A percentile compares a stretch with the other conserved stretches of the same genome.
Evolutionary conservation across 2,113 vertebrate genomes (phyloP).

Genomic region (Lophius piscatorius): DNA sequence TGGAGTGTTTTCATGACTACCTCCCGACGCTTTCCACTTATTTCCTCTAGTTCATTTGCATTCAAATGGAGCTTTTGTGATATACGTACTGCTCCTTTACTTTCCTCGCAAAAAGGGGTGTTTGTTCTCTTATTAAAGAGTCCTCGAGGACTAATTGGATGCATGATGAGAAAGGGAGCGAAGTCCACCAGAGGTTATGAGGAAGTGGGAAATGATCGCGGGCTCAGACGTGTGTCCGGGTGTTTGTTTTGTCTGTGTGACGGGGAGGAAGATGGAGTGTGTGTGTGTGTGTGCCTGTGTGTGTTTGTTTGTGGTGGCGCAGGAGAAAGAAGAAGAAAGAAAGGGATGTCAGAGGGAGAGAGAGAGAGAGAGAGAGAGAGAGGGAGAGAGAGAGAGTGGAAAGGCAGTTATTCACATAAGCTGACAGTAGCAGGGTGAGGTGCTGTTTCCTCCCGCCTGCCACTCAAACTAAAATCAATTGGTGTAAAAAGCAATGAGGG

Average conservation of each 20-base stretch:
- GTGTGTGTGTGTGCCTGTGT: slow-evolving; percentile 1
- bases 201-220: not conserved
- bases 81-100: too few relatives aligned
- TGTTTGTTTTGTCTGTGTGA: slow-evolving; percentile 19
- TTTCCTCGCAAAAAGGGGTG: not conserved
- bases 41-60: not conserved
- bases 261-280: slow-evolving; percentile 14
- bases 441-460: slow-evolving; percentile 68
- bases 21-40: slow-evolving; percentile 7
- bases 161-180: not conserved
- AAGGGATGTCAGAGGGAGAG: slow-evolving; percentile 16
- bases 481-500: slow-evolving; percentile 66
- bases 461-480: slow-evolving; percentile 78
- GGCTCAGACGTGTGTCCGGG: not conserved
- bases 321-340: slow-evolving; percentile 13
- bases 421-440: slow-evolving; percentile 75
- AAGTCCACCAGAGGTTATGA: slow-evolving; percentile 19
- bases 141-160: not conserved
- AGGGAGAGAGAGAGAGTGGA: slow-evolving; percentile 8
- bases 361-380: slow-evolving; percentile 15
- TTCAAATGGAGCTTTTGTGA: slow-evolving; percentile 1
- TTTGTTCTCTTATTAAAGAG: not conserved
- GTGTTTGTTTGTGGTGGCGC: slow-evolving; percentile 6
- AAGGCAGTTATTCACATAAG: slow-evolving; percentile 72
- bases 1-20: slow-evolving; percentile 14